Percentiles rank a stretch among this genome's conserved stretches.
Evolutionary conservation across 2,888 invertebrate genomes (phyloP).

Genomic region (Drosophila nr. medialis): DNA sequence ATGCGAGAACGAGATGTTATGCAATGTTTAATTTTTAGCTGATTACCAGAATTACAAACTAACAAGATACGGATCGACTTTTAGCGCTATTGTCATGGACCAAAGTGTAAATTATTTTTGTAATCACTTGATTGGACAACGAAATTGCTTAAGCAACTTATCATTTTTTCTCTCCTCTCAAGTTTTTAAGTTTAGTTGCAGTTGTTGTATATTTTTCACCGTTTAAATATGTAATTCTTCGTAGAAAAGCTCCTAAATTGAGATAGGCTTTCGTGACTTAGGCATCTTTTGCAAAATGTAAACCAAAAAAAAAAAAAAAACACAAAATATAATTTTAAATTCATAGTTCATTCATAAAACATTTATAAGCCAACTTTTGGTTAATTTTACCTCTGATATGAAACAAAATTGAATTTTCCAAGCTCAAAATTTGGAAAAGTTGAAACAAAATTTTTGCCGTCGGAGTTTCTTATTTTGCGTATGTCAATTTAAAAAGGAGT

Average conservation of each 20-base stretch:
- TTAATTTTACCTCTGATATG: constrained; percentile 33
- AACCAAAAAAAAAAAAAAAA: neutral
- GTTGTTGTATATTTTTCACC: too few species aligned
- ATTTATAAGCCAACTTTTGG: neutral
- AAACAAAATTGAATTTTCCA: neutral
- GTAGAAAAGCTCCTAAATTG: too few species aligned
- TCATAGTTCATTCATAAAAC: neutral
- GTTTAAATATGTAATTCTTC: too few species aligned
- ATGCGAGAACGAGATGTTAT: neutral
- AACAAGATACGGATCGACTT: neutral
- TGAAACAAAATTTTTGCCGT: constrained; percentile 45
- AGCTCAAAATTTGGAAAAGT: constrained; percentile 3
- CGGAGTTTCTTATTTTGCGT: constrained; percentile 47
- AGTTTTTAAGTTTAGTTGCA: too few species aligned
- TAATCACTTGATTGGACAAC: neutral
- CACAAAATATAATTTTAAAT: neutral
- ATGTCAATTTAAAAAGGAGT: constrained; percentile 23
- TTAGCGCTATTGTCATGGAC: neutral
- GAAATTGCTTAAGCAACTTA: neutral
- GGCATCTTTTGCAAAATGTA: neutral
- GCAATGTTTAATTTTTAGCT: neutral
- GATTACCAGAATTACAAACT: neutral
- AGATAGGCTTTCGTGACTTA: neutral
- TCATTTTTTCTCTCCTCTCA: neutral
- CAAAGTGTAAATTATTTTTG: neutral